Evolutionary conservation across 1,140 invertebrate species (phyloP), one percentile per base, ranked within the genome.

Genomic region (Zaprionus camerounensis): DNA sequence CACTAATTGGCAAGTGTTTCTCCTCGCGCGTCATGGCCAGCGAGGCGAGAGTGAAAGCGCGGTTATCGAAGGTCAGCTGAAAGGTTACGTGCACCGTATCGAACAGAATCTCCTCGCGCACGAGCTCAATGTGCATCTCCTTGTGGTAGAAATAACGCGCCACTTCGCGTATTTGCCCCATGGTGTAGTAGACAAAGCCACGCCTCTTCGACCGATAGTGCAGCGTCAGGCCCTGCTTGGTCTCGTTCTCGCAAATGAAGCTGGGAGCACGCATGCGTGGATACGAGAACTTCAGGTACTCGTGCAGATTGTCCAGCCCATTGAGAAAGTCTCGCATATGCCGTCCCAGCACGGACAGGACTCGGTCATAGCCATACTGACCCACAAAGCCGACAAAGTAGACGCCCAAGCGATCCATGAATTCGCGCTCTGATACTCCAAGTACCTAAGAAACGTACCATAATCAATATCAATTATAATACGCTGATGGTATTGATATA

Each of bases 241-340:
- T 97, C 93, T 99, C 98, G 88, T 98, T 98, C 93, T 99, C 98
- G 88, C 98, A 98, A 80, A 99, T 99, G 92, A 99, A 99, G 63
- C 97, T 98, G 1, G 98, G 98, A 0, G 98, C 98, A 72, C 92
- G 82, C 95, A 98, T 96, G 82, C 97, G 94, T 0, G 98, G 98
- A 92, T 99, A 99, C 26, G 98, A 99, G 93, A 99, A 98, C 93
- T 98, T 98, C 3, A 99, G 94, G 92, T 99, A 99, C 92, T 99
- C 98, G 92, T 99, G 98, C 31, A 99, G 94, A 94, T 99, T 99
- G 93, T 99, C 98, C 78, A 99, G 93, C 59, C 98, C 98, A 90
- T 99, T 99, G 1, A 99, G 95, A 92, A 99, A 99, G 93, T 99
- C 98, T 66, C 98, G 93, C 95, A 99, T 97, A 91, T 99, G 97